Percentiles rank a stretch among this genome's conserved stretches.
These are phyloP conservation scores for mouse (Mus musculus) DNA, from an alignment of 2,113 vertebrate genomes.

Conservation along the genomic window DNA sequence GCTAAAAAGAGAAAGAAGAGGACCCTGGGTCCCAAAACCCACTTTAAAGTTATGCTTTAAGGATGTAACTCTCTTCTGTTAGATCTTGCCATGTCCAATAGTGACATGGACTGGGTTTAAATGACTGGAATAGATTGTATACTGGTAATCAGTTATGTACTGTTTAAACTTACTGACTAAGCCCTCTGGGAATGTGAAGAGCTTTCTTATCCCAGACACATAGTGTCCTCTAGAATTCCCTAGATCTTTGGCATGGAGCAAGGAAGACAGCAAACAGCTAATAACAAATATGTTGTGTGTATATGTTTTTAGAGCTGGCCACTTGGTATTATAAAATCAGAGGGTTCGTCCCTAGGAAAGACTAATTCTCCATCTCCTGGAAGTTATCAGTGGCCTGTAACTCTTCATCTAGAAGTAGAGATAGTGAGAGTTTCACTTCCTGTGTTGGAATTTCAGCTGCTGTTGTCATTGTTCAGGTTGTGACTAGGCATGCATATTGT, in stretches of 20 bases:
- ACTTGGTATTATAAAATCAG: not conserved
- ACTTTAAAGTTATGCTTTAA: not conserved
- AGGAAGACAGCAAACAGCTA: not conserved
- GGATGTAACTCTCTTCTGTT: not conserved
- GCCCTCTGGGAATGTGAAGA: not conserved
- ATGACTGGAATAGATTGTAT: not conserved
- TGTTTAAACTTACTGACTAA: not conserved
- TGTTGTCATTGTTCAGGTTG: not conserved
- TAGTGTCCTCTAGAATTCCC: not conserved
- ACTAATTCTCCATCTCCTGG: not conserved
- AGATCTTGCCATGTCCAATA: not conserved
- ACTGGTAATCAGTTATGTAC: not conserved
- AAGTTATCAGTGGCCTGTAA: not conserved
- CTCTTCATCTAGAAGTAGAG: not conserved
- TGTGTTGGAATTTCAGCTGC: not conserved
- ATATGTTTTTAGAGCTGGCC: not conserved
- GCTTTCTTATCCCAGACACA: not conserved
- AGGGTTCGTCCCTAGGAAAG: not conserved
- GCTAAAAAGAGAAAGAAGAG: not conserved
- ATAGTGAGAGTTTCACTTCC: not conserved
- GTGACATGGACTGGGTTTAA: not conserved
- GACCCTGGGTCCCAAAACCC: not conserved
- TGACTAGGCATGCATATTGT: not conserved
- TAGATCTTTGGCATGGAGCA: not conserved
- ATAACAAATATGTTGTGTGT: not conserved